Evolutionary conservation across 2,888 invertebrate genomes (phyloP), one percentile per base, ranked within the genome.

Genomic region (Opisthograptis luteolata): DNA sequence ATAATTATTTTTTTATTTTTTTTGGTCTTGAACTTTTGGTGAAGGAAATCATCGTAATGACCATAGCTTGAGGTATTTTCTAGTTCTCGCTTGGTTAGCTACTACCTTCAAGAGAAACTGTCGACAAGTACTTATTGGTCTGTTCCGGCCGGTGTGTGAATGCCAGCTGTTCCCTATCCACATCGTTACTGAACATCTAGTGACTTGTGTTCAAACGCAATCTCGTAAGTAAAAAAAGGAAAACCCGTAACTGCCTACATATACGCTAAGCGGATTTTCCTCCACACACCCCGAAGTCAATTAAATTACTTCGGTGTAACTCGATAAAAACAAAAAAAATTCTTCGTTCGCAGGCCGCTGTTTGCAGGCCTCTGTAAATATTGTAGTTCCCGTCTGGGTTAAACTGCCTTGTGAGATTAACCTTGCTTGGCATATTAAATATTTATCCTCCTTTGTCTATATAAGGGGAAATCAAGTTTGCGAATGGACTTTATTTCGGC

Each of bases 331-430:
- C 51, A 55, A 55, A 55, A 54, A 48, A n/a, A n/a, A n/a, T n/a
- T 42, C 22, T 30, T 34, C 41, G 15, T 46, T 20, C 53, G 51
- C 55, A 60, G 58, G 61, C 42, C 51, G 50, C 27, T 60, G 51
- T 60, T 66, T 66, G 64, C 64, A 60, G 65, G 61, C 73, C 73
- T 73, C 59, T 66, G 75, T 76, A 73, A 75, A 76, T 76, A 76
- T 72, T 71, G 62, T 69, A 74, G 73, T 66, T 45, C 58, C 50
- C 60, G 55, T 47, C 59, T 52, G 62, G 55, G 62, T 62, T 68
- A 63, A 66, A 69, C 62, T 64, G 66, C 65, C 67, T 70, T 56
- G 55, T 63, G 67, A 76, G 72, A 76, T 70, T 73, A 70, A 66
- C 67, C 66, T 65, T 63, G 66, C 61, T 65, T 62, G 65, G 61